Evolutionary conservation across 2,113 vertebrate species (phyloP).

Genomic region (Carollia perspicillata): DNA sequence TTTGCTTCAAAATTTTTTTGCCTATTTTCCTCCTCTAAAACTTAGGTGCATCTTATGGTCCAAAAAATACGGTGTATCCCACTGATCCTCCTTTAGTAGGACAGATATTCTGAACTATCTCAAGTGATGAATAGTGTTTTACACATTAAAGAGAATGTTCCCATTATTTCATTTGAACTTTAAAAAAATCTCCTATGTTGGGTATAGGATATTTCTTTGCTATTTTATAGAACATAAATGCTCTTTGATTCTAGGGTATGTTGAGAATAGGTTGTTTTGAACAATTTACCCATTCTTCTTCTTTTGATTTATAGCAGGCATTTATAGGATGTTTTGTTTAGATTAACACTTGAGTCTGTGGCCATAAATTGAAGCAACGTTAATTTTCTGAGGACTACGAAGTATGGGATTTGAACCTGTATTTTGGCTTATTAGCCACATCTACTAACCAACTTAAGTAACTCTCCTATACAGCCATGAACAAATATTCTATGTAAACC

Average conservation of each 20-base stretch:
- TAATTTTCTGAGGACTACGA: neutral
- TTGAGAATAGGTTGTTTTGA: constrained; percentile 8
- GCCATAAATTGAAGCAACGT: neutral
- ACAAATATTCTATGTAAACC: constrained; percentile 13
- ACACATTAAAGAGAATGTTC: too few species aligned
- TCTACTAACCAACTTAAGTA: neutral
- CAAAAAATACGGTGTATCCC: too few species aligned
- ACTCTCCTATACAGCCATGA: neutral
- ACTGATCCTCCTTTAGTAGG: too few species aligned
- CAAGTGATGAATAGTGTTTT: too few species aligned
- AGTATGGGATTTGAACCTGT: neutral
- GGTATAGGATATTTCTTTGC: neutral
- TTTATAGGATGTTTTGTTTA: constrained; percentile 25
- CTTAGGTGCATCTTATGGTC: too few species aligned
- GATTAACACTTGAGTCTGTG: constrained; percentile 10
- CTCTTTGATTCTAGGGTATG: neutral
- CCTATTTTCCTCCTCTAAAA: too few species aligned
- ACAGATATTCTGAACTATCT: too few species aligned
- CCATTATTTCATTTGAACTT: too few species aligned
- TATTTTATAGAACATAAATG: neutral
- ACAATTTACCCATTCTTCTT: neutral
- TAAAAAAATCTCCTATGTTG: too few species aligned
- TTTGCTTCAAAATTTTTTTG: too few species aligned
- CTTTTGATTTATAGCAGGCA: neutral
- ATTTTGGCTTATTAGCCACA: neutral